phyloP scores from a whole-genome alignment of 2,113 vertebrate species.

The Myotis brandtii region DNA sequence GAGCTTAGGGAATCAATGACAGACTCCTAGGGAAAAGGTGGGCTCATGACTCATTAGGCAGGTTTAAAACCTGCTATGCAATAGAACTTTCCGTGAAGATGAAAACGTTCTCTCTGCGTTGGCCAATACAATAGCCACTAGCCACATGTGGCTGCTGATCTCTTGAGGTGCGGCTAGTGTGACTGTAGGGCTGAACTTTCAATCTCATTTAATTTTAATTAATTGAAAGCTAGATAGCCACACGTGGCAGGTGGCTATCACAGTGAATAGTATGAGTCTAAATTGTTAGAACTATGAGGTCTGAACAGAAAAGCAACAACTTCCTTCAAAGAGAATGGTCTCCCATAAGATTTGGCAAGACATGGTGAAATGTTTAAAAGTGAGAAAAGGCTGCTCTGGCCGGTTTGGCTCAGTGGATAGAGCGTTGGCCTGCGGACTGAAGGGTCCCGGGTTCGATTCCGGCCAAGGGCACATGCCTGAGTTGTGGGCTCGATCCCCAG shows the following conservation, averaged over 20 bases:
- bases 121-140: too few species aligned
- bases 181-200: not conserved
- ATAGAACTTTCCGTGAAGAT: not conserved
- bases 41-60: not conserved
- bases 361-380: not conserved
- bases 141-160: not conserved
- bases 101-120: not conserved
- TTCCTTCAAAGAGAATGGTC: not conserved
- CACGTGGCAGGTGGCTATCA: not conserved
- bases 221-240: not conserved
- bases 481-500: too few species aligned
- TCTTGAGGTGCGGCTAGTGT: not conserved
- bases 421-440: too few species aligned
- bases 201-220: conserved; percentile 9
- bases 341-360: not conserved
- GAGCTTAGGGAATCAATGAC: not conserved
- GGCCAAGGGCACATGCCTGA: too few species aligned
- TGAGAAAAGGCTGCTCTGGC: not conserved
- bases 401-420: too few species aligned
- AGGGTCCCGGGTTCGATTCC: too few species aligned
- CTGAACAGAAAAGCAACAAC: not conserved
- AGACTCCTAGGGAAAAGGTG: not conserved
- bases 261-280: not conserved
- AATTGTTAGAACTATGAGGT: not conserved
- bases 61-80: not conserved